Evolutionary conservation across 1,140 invertebrate species (phyloP), one percentile per base, ranked within the genome.

Genomic region (Bombus waltoni): DNA sequence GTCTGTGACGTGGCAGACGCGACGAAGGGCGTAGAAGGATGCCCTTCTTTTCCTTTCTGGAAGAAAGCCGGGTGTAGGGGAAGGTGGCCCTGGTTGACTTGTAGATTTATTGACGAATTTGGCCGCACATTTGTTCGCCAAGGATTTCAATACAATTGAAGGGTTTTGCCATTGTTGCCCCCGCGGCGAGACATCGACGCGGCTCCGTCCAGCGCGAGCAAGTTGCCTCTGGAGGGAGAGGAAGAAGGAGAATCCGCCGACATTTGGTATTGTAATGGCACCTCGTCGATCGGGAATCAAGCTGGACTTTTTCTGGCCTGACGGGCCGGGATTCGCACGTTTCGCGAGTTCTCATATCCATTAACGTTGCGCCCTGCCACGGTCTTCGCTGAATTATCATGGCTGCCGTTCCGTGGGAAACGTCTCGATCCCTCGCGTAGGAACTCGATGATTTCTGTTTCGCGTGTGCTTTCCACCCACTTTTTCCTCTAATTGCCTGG

Each of bases 71-170:
- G 1, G 44, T 25, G 38, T 18, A 18, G 66, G 35, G 53, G 38
- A 73, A 47, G 78, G 84, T 59, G 57, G 66, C 68, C 35, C 87
- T 88, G 87, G 91, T 92, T 93, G 91, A 92, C 92, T 93, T 90
- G 90, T 91, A 93, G 92, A 93, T 93, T 93, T 93, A 93, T 93
- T 92, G 93, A 93, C 89, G 93, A 93, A 93, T 93, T 93, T 93
- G 90, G 91, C 86, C 84, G 87, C 92, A 91, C 91, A 93, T 93
- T 93, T 93, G 93, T 93, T 93, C 90, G 78, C 76, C 83, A 70
- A n/a, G 92, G 90, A 93, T 93, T 93, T 93, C 92, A 93, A 93
- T 93, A 93, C 93, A 93, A 93, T 93, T 93, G 92, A 93, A 92
- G 91, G 90, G 82, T 93, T 90, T 83, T 80, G 81, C 81, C 92